Base-by-base conservation (phyloP, 2,797 vertebrate genomes). In the Malurus splendens region DNA sequence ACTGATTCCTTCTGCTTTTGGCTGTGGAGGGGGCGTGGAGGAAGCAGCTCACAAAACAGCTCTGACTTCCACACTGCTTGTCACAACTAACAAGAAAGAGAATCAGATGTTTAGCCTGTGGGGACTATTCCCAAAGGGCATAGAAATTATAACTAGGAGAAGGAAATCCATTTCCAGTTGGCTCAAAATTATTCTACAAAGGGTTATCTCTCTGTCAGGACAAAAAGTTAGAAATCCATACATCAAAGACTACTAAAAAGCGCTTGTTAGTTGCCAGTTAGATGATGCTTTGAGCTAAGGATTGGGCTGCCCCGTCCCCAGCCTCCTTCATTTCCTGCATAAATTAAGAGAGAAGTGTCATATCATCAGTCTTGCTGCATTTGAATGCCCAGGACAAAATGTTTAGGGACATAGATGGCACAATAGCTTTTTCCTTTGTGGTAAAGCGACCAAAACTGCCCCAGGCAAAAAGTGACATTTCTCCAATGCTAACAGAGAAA, bases 401-500 rank as follows among this genome's bases (percentile, higher is more conserved):
- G 54, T 79, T 92, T 56, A 65, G 93, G 89, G 86, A 91, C 5
- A 0, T 75, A 42, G 51, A 23, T 59, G 45, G 44, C 86, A 84
- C 51, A 89, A 78, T 14, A 92, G 76, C 52, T 70, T 87, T 90
- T 79, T 33, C 70, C 78, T 95, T 79, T 57, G 50, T 90, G 73
- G 42, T 74, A 82, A 76, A 94, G 56, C 76, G 82, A 85, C 78
- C 73, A 87, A 65, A 94, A 85, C 41, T 60, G 91, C 95, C 88
- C 66, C 59, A 87, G 90, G 93, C 86, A 92, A 92, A 93, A 94
- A 87, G 77, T 92, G 93, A 96, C 93, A 94, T 93, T 92, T 92
- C 73, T 94, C 81, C 86, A 81, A 16, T 66, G 59, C 71, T 70
- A 95, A 93, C 61, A 85, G 70, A 87, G 85, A 93, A 95, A 93